phyloP scores from a whole-genome alignment of 1,140 invertebrate species.

The Diachasma alloeum region DNA sequence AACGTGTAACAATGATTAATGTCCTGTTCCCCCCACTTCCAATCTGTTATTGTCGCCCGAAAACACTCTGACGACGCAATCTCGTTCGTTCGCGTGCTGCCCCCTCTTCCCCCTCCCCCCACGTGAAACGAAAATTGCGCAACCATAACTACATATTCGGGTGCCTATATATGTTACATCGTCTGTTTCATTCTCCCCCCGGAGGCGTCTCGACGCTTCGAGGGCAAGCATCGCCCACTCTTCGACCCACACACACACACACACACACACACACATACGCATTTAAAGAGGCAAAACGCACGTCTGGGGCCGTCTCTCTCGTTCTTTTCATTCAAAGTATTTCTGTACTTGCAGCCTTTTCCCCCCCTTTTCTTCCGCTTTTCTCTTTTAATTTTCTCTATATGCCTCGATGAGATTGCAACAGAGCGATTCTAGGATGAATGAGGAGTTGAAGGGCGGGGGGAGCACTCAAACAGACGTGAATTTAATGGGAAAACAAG shows the following conservation, averaged over 20 bases:
- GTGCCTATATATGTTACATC: neutral
- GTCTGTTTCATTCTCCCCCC: neutral
- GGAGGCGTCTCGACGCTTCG: neutral
- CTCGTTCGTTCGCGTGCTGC: neutral
- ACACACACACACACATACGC: neutral
- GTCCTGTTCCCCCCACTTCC: neutral
- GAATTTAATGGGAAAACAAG: neutral
- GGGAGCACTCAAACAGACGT: neutral
- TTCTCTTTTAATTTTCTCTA: slow-evolving; percentile 4
- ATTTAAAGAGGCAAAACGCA: neutral
- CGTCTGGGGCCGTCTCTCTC: neutral
- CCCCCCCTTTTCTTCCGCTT: slow-evolving; percentile 10
- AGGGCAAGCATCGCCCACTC: slow-evolving; percentile 6
- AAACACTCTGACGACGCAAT: neutral
- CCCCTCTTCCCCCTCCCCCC: neutral
- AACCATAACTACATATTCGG: neutral
- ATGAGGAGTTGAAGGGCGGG: neutral
- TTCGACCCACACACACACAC: neutral
- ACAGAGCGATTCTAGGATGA: slow-evolving; percentile 13
- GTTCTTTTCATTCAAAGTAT: neutral
- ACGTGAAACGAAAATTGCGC: neutral
- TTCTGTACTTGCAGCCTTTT: neutral
- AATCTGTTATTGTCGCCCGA: neutral
- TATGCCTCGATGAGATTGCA: slow-evolving; percentile 7
- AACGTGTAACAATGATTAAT: neutral